Evolutionary conservation across 2,797 vertebrate species (phyloP), one percentile per base, ranked within the genome.

Genomic region (Ciconia nigra): DNA sequence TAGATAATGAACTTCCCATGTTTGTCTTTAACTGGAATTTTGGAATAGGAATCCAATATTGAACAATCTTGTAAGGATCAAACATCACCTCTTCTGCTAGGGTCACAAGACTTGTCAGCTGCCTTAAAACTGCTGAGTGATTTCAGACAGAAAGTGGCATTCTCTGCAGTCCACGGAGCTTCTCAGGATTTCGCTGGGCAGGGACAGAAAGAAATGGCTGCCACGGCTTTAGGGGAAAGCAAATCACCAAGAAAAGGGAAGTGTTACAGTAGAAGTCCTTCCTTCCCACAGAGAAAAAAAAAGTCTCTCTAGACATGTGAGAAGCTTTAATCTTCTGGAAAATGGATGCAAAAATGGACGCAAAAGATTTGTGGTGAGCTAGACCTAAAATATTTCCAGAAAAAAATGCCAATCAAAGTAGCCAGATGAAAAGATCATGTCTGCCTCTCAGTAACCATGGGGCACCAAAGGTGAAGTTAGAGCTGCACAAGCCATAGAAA

Each of bases 171-270:
- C 39, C 11, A 5, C 0, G 2, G 10, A 65, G 49, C n/a, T 72
- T 55, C 52, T 91, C 31, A 7, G 33, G 41, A 54, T 73, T 85
- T 94, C 58, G 37, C 10, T 66, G 33, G 21, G 22, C 46, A 51
- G 78, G 35, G 39, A 42, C 49, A 81, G 69, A 81, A 89, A 85
- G 33, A 46, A 89, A 54, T 8, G 21, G 7, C 17, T 87, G 57
- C 28, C 57, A n/a, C 1, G 4, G 24, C 41, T 52, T 61, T 35
- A 89, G 15, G 19, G 12, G 7, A 87, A 67, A 63, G n/a, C 7
- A 91, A 94, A 83, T 83, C 63, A 71, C 11, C 15, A 80, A 44
- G 33, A 39, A 79, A 82, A 62, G 9, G n/a, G 15, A 83, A 84
- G 22, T n/a, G 19, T 37, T 70, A n/a, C 10, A 69, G 20, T 76